Conservation (phyloP, 1,140 invertebrate species). For the Drosophila melanogaster region Release_6_plus_ISO1_MT NT_033777.3:30611501-30612000, state of each 20-base stretch:
- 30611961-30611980: neutral
- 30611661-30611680: neutral
- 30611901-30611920: neutral
- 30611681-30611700: too few species aligned
- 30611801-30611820: conserved; percentile 7
- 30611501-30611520: conserved; percentile 62
- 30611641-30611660: conserved; percentile 8
- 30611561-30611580: conserved; percentile 83
- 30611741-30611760: conserved; percentile 76
- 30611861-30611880: neutral
- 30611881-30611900: too few species aligned
- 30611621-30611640: conserved; percentile 2
- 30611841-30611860: neutral
- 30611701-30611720: conserved; percentile 4
- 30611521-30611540: conserved; percentile 52
- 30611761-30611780: conserved; percentile 63
- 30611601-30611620: conserved; percentile 35
- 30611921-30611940: neutral
- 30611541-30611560: conserved; percentile 82
- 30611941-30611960: too few species aligned
- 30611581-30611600: conserved; percentile 82
- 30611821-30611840: neutral
- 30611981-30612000: neutral
- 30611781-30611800: conserved; percentile 25
- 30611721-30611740: conserved; percentile 46